A percentile compares a stretch with the other conserved stretches of the same genome.
phyloP scores from a whole-genome alignment of 2,797 vertebrate species.

The Cuculus canorus region DNA sequence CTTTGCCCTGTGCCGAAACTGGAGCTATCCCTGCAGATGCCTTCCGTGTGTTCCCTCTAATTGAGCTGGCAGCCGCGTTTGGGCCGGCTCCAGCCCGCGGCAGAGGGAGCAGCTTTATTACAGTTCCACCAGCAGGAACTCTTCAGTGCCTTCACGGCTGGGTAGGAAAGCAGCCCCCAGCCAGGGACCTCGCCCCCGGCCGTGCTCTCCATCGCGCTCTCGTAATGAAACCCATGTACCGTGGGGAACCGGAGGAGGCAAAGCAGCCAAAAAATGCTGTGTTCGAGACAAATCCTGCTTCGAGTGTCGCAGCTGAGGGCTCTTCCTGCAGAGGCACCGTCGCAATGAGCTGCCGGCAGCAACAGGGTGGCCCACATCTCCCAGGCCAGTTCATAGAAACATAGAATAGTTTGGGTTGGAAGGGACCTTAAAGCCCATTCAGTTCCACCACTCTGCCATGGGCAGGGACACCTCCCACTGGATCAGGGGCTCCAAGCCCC shows the following conservation, averaged over 20 bases:
- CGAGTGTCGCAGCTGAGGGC: background rate
- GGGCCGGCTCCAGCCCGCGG: background rate
- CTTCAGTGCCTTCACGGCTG: background rate
- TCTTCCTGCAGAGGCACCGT: background rate
- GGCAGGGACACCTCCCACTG: too few species aligned
- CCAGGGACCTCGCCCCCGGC: fast-evolving
- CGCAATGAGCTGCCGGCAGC: background rate
- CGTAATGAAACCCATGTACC: fast-evolving
- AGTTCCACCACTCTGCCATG: too few species aligned
- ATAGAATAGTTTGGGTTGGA: too few species aligned
- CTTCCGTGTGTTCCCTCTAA: background rate
- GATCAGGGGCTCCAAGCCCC: too few species aligned
- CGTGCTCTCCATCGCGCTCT: fast-evolving
- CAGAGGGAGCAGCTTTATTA: background rate
- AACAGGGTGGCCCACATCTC: fast-evolving
- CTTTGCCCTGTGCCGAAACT: background rate
- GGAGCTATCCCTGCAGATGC: background rate
- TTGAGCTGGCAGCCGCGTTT: background rate
- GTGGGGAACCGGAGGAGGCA: background rate
- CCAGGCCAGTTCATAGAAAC: background rate
- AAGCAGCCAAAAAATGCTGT: background rate
- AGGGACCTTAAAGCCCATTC: too few species aligned
- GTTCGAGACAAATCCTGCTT: background rate
- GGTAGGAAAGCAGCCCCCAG: background rate
- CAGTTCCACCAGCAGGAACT: background rate